Evolutionary conservation across 2,113 vertebrate species (phyloP).

Genomic region (Henicopernis longicauda): DNA sequence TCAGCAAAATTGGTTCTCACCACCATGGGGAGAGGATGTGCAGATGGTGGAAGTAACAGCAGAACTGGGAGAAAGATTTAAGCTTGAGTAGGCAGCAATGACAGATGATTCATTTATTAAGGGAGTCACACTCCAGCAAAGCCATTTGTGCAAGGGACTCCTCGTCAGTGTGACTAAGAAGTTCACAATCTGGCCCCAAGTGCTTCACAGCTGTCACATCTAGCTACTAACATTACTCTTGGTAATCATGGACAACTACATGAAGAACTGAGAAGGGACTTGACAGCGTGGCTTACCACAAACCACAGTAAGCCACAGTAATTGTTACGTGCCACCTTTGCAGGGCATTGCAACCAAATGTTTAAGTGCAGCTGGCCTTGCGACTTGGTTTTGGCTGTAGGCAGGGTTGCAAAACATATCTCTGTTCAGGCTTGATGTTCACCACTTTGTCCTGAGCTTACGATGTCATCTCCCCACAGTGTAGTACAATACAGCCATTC

Average conservation of each 20-base stretch:
- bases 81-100: conserved; percentile 35
- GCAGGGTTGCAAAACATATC: neutral
- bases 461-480: neutral
- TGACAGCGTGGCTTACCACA: fast-evolving
- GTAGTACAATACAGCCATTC: neutral
- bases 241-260: neutral
- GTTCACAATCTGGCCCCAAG: conserved; percentile 5
- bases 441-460: neutral
- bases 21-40: neutral
- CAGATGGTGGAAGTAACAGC: conserved; percentile 28
- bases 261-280: neutral
- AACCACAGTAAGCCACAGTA: neutral
- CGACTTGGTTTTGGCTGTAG: neutral
- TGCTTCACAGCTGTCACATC: conserved; percentile 1
- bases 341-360: neutral
- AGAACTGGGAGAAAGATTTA: neutral
- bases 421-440: neutral
- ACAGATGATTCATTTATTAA: conserved; percentile 55
- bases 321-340: fast-evolving
- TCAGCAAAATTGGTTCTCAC: neutral
- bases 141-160: neutral
- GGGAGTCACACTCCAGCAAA: neutral
- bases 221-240: neutral
- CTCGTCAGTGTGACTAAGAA: conserved; percentile 11
- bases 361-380: neutral